These are phyloP conservation scores for Apomyelois bistriatella DNA, from an alignment of 2,888 invertebrate genomes.

Conservation along the genomic window DNA sequence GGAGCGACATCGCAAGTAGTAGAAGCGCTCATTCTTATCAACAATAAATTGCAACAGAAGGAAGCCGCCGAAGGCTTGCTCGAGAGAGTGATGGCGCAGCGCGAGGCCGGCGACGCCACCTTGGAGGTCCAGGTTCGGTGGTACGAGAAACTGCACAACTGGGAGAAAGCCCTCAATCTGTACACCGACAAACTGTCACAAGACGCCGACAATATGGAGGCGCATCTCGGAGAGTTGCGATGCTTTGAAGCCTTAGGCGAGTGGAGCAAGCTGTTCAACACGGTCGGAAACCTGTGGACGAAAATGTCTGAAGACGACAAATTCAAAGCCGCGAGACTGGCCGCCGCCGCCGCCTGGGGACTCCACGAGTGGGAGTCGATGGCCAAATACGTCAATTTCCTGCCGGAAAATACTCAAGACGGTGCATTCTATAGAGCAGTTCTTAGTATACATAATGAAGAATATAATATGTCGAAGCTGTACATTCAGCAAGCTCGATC, in stretches of 20 bases:
- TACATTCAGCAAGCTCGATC: conserved; percentile 96
- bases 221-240: conserved; percentile 95
- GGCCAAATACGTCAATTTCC: conserved; percentile 92
- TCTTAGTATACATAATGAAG: conserved; percentile 90
- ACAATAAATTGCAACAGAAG: conserved; percentile 98
- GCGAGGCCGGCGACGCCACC: conserved; percentile 82
- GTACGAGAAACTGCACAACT: conserved; percentile 99
- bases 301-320: conserved; percentile 79
- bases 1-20: conserved; percentile 92
- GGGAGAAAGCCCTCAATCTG: conserved; percentile 96
- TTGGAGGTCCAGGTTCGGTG: conserved; percentile 87
- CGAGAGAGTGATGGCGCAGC: conserved; percentile 92
- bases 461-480: conserved; percentile 84
- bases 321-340: conserved; percentile 90
- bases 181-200: conserved; percentile 88
- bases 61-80: conserved; percentile 97
- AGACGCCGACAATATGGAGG: conserved; percentile 85
- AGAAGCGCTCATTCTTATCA: conserved; percentile 96
- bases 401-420: conserved; percentile 96
- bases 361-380: conserved; percentile 96
- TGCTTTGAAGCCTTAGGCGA: conserved; percentile 98
- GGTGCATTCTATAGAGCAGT: conserved; percentile 98
- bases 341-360: conserved; percentile 98
- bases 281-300: conserved; percentile 88
- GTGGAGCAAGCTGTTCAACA: conserved; percentile 93